phyloP scores from a whole-genome alignment of 2,113 vertebrate species.

The Lamprotornis superbus region DNA sequence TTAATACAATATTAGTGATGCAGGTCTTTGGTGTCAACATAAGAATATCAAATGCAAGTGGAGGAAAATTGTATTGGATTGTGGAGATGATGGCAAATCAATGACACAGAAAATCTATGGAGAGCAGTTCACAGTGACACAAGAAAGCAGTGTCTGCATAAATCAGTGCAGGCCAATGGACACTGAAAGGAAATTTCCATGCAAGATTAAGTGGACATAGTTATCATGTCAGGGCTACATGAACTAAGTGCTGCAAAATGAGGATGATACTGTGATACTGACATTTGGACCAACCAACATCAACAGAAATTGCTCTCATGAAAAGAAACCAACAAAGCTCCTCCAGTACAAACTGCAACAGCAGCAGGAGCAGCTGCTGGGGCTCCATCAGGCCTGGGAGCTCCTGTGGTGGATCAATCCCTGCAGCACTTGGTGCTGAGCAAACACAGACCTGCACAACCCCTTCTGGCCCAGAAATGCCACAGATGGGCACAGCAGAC shows the following conservation, averaged over 20 bases:
- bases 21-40: slow-evolving; percentile 59
- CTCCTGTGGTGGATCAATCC: not conserved
- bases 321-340: not conserved
- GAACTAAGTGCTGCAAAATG: slow-evolving; percentile 24
- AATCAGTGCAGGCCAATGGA: slow-evolving; percentile 47
- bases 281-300: not conserved
- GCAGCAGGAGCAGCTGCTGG: not conserved
- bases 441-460: not conserved
- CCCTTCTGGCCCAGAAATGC: not conserved
- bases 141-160: slow-evolving; percentile 33
- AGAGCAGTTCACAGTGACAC: slow-evolving; percentile 51
- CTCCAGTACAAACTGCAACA: not conserved
- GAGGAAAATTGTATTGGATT: slow-evolving; percentile 50
- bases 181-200: slow-evolving; percentile 28
- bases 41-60: slow-evolving; percentile 45
- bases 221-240: not conserved
- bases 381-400: not conserved
- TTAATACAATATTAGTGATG: slow-evolving; percentile 57
- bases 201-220: slow-evolving; percentile 38
- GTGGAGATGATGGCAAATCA: slow-evolving; percentile 64
- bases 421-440: not conserved
- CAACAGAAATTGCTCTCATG: not conserved
- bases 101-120: slow-evolving; percentile 63
- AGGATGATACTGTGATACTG: not conserved
- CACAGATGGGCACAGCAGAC: not conserved